Conservation (phyloP, 1,140 invertebrate species). For the Acyrthosiphon pisum region DNA sequence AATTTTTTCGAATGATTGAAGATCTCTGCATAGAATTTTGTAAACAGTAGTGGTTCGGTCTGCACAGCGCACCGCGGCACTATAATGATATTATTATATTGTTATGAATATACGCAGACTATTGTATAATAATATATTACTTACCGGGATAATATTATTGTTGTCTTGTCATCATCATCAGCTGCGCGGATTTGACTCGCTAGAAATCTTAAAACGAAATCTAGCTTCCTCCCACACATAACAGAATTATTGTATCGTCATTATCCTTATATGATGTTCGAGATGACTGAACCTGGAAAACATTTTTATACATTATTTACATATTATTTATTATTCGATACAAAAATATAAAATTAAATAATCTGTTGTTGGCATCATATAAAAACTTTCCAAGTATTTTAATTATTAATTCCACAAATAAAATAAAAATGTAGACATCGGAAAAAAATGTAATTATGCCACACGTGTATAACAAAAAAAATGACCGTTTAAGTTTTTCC, state of each 20-base stretch:
- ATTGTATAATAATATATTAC: slow-evolving; percentile 4
- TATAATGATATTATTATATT: background rate
- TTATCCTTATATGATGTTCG: too few species aligned
- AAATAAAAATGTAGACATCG: background rate
- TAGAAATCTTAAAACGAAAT: background rate
- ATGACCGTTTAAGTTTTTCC: too few species aligned
- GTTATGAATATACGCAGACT: background rate
- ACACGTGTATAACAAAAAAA: too few species aligned
- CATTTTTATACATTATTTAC: background rate
- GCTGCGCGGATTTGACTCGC: background rate
- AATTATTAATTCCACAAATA: background rate
- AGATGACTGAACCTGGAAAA: background rate
- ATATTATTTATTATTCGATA: background rate
- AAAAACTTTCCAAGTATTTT: background rate
- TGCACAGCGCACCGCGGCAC: background rate
- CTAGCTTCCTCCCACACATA: background rate
- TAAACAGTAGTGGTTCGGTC: background rate
- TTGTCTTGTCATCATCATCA: slow-evolving; percentile 1
- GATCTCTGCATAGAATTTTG: background rate
- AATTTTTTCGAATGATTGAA: slow-evolving; percentile 25
- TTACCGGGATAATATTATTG: background rate
- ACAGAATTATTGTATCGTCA: background rate
- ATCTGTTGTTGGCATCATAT: background rate
- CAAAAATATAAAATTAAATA: background rate
- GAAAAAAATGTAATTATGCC: background rate